phyloP scores from a whole-genome alignment of 2,888 invertebrate genomes.

The Heliconius sara region DNA sequence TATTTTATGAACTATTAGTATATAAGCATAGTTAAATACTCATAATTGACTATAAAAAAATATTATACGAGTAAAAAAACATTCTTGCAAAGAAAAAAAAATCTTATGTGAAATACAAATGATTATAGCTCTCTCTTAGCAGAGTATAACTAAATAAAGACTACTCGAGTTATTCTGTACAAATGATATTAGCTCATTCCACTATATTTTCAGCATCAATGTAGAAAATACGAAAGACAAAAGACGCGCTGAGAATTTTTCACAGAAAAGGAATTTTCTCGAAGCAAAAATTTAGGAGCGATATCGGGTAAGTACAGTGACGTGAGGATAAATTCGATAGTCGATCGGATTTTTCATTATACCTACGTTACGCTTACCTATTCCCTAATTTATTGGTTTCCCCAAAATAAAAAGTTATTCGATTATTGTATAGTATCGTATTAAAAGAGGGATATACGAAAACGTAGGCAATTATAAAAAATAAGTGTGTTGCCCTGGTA shows the following conservation, averaged over 20 bases:
- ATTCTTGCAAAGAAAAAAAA: no score
- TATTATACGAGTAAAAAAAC: no score
- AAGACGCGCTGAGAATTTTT: neutral
- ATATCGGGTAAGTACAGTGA: neutral
- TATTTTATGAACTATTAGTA: no score
- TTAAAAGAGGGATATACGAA: neutral
- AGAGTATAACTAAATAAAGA: no score
- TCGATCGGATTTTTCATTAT: neutral
- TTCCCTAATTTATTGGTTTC: neutral
- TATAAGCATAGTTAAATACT: no score
- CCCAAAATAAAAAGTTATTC: conserved; percentile 16
- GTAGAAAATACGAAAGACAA: neutral
- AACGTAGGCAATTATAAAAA: no score
- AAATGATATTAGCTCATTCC: neutral
- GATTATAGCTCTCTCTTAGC: no score
- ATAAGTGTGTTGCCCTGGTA: no score
- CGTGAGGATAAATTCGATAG: neutral
- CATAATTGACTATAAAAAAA: no score
- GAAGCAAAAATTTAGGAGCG: conserved; percentile 37
- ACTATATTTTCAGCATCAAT: neutral
- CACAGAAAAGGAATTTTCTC: no score
- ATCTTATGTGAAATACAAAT: no score
- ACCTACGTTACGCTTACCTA: neutral
- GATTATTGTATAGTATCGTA: neutral
- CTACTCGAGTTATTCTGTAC: no score